Evolutionary conservation across 2,888 invertebrate species (phyloP).

Genomic region (Spodoptera picta): DNA sequence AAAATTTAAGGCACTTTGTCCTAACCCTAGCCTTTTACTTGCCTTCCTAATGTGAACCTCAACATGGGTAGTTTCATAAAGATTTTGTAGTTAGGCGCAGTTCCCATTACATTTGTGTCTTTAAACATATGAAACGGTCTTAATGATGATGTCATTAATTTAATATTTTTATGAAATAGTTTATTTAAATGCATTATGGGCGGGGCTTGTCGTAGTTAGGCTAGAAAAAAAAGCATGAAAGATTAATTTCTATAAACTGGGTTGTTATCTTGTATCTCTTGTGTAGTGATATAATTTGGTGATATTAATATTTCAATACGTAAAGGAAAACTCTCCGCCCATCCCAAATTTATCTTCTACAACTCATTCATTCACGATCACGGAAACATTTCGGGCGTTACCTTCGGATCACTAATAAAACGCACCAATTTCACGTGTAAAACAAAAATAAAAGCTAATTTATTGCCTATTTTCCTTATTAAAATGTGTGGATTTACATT

Average conservation of each 20-base stretch:
- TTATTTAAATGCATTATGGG: constrained; percentile 20
- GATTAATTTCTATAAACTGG: background rate
- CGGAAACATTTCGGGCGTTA: constrained; percentile 21
- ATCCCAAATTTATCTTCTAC: constrained; percentile 10
- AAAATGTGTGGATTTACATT: constrained; percentile 56
- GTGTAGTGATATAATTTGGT: no score
- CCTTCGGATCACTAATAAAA: constrained; percentile 42
- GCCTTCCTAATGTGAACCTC: constrained; percentile 67
- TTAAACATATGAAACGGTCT: constrained; percentile 51
- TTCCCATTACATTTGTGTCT: constrained; percentile 50
- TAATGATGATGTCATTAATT: constrained; percentile 59
- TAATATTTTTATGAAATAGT: constrained; percentile 40
- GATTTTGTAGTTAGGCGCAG: constrained; percentile 57
- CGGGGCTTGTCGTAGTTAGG: background rate
- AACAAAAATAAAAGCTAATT: constrained; percentile 51
- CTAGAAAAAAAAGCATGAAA: background rate
- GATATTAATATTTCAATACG: background rate
- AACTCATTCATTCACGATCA: constrained; percentile 15
- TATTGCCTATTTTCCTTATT: constrained; percentile 54
- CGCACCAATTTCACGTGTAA: constrained; percentile 32
- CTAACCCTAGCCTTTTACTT: constrained; percentile 71
- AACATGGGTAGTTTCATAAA: constrained; percentile 61
- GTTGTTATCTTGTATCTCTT: background rate
- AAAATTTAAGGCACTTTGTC: constrained; percentile 88
- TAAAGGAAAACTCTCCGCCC: background rate